phyloP scores from a whole-genome alignment of 2,888 invertebrate genomes.

The Anthrax anthrax region DNA sequence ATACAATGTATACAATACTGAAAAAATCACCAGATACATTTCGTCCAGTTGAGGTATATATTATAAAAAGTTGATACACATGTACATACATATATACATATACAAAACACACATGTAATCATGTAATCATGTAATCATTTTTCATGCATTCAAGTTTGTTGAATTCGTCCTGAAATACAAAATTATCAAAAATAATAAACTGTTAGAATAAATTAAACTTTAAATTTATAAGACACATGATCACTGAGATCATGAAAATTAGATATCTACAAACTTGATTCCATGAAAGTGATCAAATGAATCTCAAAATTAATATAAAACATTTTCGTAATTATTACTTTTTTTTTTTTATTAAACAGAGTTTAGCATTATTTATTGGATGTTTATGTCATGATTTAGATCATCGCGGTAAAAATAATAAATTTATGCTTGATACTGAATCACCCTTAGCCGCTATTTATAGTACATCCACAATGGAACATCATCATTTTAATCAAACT shows the following conservation, averaged over 20 bases:
- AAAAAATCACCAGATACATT: slow-evolving; percentile 43
- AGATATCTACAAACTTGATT: too few relatives aligned
- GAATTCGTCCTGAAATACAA: too few relatives aligned
- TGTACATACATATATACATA: neutral
- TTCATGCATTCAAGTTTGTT: too few relatives aligned
- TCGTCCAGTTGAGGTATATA: slow-evolving; percentile 43
- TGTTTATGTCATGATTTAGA: slow-evolving; percentile 76
- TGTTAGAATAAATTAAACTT: too few relatives aligned
- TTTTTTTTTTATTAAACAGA: slow-evolving; percentile 23
- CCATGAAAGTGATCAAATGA: too few relatives aligned
- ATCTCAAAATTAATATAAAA: too few relatives aligned
- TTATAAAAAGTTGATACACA: neutral
- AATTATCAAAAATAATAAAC: too few relatives aligned
- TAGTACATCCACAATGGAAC: slow-evolving; percentile 73
- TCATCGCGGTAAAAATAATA: slow-evolving; percentile 74
- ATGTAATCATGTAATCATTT: too few relatives aligned
- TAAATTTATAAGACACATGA: too few relatives aligned
- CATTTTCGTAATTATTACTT: too few relatives aligned
- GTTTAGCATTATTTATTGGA: slow-evolving; percentile 62
- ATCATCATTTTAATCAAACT: slow-evolving; percentile 80
- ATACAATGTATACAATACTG: slow-evolving; percentile 63
- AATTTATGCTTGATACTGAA: slow-evolving; percentile 69
- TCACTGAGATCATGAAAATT: too few relatives aligned
- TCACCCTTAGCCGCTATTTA: slow-evolving; percentile 74
- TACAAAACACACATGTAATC: neutral